Evolutionary conservation across 2,888 invertebrate genomes (phyloP), one percentile per base, ranked within the genome.

Genomic region (Nebria salina): DNA sequence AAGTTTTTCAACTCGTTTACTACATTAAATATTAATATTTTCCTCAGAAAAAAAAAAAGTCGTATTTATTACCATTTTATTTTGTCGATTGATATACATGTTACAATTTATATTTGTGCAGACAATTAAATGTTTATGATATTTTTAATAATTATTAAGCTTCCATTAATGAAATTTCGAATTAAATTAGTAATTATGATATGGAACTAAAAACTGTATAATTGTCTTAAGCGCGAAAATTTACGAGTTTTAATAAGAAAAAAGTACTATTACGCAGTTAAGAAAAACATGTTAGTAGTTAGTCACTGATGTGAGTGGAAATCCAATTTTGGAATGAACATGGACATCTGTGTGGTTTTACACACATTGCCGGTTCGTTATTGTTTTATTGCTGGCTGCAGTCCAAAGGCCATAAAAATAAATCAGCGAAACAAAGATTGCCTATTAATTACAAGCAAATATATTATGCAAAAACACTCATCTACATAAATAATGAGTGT

Each of bases 381-480:
- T 80, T 80, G 80, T 75, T 80, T 54, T 68, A 75, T 75, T 75
- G 64, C 75, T 80, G 80, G 80, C 80, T 64, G 41, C 15, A 64
- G 15, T 68, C 80, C 80, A 80, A 80, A 54, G 6, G 11, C 80
- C 80, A 80, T 80, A 80, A 80, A 75, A 75, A 75, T 80, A 80
- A 80, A 80, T 80, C 80, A 80, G 70, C 42, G 54, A 75, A 72
- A 80, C 80, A 80, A 80, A 80, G 80, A 80, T 80, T 80, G 80
- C 68, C 80, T 80, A 80, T 80, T 80, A 80, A 75, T 80, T 80
- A 80, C 75, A 75, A 80, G 70, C 70, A 80, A 80, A 80, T 68
- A 78, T 80, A 80, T 80, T 80, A 75, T 72, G 72, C 75, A 74
- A 75, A 75, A 70, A 68, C 43, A 68, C 72, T 43, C 73, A 43